These are phyloP conservation scores for Ophion ventricosus DNA, from an alignment of 2,888 invertebrate genomes.

Conservation along the genomic window DNA sequence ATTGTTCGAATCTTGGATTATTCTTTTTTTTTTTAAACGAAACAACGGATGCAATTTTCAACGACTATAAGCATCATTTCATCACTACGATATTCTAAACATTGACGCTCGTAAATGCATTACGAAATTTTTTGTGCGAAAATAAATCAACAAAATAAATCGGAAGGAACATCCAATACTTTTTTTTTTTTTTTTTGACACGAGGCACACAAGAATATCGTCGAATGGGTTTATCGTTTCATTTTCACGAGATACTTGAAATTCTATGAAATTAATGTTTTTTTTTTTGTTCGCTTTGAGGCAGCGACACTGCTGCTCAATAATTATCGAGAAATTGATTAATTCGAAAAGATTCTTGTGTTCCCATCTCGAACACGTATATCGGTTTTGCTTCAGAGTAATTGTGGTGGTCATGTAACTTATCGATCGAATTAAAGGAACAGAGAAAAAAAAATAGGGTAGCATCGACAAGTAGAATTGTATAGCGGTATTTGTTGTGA, in stretches of 20 bases:
- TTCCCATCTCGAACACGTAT: not conserved
- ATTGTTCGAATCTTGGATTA: not conserved
- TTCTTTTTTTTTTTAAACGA: not conserved
- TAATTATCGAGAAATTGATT: not conserved
- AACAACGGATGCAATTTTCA: not conserved
- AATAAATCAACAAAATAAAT: not conserved
- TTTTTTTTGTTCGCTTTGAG: not conserved
- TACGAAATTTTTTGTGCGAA: not conserved
- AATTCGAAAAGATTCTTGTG: not conserved
- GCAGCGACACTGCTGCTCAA: too few species aligned
- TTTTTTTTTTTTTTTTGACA: not conserved
- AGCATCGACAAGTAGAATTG: not conserved
- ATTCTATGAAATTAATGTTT: not conserved
- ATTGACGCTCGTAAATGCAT: not conserved
- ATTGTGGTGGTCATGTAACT: too few species aligned
- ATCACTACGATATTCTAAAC: not conserved
- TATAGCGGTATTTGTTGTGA: not conserved
- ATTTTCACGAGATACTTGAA: not conserved
- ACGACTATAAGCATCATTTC: not conserved
- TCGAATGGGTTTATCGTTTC: not conserved
- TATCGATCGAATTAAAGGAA: not conserved
- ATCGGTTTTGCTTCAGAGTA: too few species aligned
- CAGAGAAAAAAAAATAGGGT: not conserved
- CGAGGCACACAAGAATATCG: not conserved
- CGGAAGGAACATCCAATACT: not conserved